Evolutionary conservation across 1,140 invertebrate genomes (phyloP).

Genomic region (Drosophila sechellia): DNA sequence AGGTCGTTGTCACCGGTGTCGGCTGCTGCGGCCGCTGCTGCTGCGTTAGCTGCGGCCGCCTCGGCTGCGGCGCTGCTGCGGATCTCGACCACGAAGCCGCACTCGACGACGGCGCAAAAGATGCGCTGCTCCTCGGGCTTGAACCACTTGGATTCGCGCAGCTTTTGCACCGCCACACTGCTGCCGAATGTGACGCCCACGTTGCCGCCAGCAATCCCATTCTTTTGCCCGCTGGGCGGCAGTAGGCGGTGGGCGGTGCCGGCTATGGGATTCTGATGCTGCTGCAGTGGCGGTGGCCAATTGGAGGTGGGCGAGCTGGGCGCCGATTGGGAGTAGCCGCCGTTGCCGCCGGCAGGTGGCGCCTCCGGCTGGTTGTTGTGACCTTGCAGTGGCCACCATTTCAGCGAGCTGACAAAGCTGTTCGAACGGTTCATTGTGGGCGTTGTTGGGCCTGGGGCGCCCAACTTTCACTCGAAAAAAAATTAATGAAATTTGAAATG

Average conservation of each 20-base stretch:
- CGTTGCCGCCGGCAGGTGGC: conserved; percentile 23
- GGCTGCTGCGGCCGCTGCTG: conserved; percentile 56
- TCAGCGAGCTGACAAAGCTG: conserved; percentile 81
- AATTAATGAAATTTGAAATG: conserved; percentile 24
- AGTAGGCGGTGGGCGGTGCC: conserved; percentile 50
- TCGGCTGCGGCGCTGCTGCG: conserved; percentile 83
- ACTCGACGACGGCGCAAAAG: conserved; percentile 88
- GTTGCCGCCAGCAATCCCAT: conserved; percentile 29
- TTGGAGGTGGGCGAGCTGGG: conserved; percentile 74
- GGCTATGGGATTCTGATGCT: conserved; percentile 48
- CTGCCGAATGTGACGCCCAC: conserved; percentile 86
- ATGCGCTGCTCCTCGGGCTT: conserved; percentile 88
- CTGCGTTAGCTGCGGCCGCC: conserved; percentile 55
- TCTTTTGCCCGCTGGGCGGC: conserved; percentile 53
- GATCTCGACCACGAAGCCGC: conserved; percentile 88
- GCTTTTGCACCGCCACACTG: conserved; percentile 88
- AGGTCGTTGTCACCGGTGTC: conserved; percentile 22
- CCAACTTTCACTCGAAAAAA: conserved; percentile 54
- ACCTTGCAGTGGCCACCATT: conserved; percentile 83
- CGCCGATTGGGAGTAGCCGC: conserved; percentile 68
- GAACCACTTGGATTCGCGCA: conserved; percentile 89
- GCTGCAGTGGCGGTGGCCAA: conserved; percentile 69
- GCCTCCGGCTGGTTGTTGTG: conserved; percentile 64
- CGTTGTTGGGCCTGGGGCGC: conserved; percentile 34
- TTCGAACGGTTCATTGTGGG: conserved; percentile 80